Conservation (phyloP, 2,797 vertebrate genomes). For the Diplodus sargus region DNA sequence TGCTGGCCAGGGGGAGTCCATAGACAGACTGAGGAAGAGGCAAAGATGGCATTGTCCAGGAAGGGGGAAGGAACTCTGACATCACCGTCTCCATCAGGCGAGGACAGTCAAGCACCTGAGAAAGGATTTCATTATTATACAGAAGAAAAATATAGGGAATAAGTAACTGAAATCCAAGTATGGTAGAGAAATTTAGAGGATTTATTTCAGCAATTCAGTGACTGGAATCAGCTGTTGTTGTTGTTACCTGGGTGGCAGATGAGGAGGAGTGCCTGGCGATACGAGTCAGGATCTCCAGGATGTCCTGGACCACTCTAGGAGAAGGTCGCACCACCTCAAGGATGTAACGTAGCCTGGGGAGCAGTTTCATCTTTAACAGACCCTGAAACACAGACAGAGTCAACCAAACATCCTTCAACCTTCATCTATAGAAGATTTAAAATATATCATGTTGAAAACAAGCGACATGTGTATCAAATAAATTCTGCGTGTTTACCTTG, state of each 20-base stretch:
- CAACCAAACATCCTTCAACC: not conserved
- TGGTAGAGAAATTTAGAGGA: not conserved
- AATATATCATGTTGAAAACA: not conserved
- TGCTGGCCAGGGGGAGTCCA: slow-evolving; percentile 86
- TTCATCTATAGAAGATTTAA: not conserved
- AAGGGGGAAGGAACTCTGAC: slow-evolving; percentile 91
- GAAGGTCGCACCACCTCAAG: slow-evolving; percentile 92
- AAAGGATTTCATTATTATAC: not conserved
- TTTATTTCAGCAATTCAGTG: not conserved
- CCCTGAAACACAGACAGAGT: slow-evolving; percentile 82
- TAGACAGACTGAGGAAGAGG: slow-evolving; percentile 83
- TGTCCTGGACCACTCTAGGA: slow-evolving; percentile 88
- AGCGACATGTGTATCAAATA: not conserved
- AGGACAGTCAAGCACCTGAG: slow-evolving; percentile 93
- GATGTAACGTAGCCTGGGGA: slow-evolving; percentile 93
- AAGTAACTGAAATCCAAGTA: not conserved
- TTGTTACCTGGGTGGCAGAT: slow-evolving; percentile 87
- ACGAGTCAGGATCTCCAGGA: slow-evolving; percentile 91
- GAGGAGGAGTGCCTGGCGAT: slow-evolving; percentile 91
- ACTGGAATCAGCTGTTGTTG: not conserved
- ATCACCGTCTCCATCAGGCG: slow-evolving; percentile 91
- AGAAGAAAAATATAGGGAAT: not conserved
- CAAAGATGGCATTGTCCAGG: slow-evolving; percentile 83
- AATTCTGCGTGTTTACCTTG: slow-evolving; percentile 84
- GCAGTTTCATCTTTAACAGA: slow-evolving; percentile 92